These are phyloP conservation scores for Podarcis raffonei DNA, from an alignment of 2,113 vertebrate genomes.

Conservation along the genomic window DNA sequence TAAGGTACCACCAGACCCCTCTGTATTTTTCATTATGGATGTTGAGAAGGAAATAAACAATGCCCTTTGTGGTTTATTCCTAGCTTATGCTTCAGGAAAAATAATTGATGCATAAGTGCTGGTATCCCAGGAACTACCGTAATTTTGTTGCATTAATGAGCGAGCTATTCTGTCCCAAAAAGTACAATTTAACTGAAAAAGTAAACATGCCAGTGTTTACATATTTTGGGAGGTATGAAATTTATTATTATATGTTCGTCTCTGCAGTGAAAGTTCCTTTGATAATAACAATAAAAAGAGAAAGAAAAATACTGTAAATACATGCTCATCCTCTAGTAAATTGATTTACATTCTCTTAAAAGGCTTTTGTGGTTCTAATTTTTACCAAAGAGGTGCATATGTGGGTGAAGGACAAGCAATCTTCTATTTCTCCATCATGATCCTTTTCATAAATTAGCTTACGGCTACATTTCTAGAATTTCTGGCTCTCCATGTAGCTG, in stretches of 20 bases:
- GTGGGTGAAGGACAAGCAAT: no score
- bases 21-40: not conserved
- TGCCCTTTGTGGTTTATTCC: not conserved
- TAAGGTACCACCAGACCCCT: not conserved
- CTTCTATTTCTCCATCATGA: no score
- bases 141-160: not conserved
- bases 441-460: no score
- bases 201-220: not conserved
- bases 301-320: no score
- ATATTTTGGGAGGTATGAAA: not conserved
- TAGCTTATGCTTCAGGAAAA: not conserved
- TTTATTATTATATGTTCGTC: not conserved
- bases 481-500: no score
- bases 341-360: no score
- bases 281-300: no score
- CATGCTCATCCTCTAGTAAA: no score
- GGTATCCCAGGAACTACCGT: not conserved
- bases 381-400: no score
- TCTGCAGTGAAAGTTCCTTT: not conserved
- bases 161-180: not conserved
- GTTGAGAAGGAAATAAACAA: not conserved
- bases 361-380: no score
- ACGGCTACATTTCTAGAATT: no score
- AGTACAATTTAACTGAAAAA: not conserved
- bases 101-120: not conserved